phyloP scores from a whole-genome alignment of 2,888 invertebrate genomes.

The Mythimna ferrago region DNA sequence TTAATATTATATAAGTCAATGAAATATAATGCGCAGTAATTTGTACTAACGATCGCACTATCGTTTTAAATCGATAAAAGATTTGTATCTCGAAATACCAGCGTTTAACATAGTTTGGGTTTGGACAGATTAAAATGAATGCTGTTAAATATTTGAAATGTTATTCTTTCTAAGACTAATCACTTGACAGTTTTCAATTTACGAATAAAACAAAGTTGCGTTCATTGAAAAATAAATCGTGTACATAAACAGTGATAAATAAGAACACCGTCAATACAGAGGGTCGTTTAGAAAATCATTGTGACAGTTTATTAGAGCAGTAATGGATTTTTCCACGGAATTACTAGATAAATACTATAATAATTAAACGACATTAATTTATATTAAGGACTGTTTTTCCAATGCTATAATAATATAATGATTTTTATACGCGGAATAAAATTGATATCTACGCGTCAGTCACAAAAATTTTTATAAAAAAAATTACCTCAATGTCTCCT shows the following conservation, averaged over 20 bases:
- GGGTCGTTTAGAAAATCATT: not conserved
- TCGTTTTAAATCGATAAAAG: conserved; percentile 16
- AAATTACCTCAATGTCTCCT: no score
- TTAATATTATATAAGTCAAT: conserved; percentile 10
- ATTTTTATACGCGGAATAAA: not conserved
- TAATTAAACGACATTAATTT: no score
- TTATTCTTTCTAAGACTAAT: not conserved
- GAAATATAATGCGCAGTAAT: conserved; percentile 33
- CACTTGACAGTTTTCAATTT: conserved; percentile 5
- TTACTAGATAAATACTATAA: not conserved
- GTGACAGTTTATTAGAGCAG: not conserved
- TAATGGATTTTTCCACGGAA: not conserved
- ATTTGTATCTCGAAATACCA: conserved; percentile 15
- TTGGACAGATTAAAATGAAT: not conserved
- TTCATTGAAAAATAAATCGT: not conserved
- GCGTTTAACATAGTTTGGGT: no score
- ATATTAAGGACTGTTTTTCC: no score
- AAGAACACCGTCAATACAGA: not conserved
- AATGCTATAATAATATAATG: no score
- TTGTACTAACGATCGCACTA: conserved; percentile 14
- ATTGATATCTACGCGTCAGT: not conserved
- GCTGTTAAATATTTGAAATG: not conserved
- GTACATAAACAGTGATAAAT: not conserved
- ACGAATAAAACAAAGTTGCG: not conserved
- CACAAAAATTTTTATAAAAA: not conserved